Base-by-base conservation (phyloP, 2,888 invertebrate genomes). In the Drosophila emarginata region DNA sequence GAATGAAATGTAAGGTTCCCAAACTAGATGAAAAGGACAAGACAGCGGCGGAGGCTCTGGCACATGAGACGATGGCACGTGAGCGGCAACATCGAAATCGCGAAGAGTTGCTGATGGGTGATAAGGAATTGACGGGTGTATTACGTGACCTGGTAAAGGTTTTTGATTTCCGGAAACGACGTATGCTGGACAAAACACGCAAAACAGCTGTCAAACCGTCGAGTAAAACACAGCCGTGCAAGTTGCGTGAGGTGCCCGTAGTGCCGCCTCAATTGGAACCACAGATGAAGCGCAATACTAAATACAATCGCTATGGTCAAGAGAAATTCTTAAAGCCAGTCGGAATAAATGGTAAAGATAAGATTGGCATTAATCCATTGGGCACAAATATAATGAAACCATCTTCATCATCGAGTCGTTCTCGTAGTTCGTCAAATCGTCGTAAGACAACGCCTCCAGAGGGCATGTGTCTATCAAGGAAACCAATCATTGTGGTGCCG, bases 401-500 rank as follows among this genome's bases (percentile, higher is more conserved):
- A 1, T 12, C 45, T 4, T 4, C 45, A 4, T 12, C 45, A 21
- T 18, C 45, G 3, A 12, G 11, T 12, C 21, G 45, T 45, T 2
- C 18, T 21, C 21, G 32, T 5, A 2, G 1, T 6, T 32, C 53
- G 9, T 45, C 5, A 21, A 4, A 45, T 9, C 28, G 14, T 7
- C 53, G 53, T 15, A 37, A 36, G 9, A 26, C 14, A 11, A 15
- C 14, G 6, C 21, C 9, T 6, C 15, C 14, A 0, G 9, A 9
- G 0, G 2, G n/a, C 9, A 53, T 15, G 18, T 51, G 36, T 2
- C 12, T 11, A 6, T 32, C 21, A 0, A 32, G 39, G 11, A 78
- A 56, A 7, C 66, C 64, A n/a, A 69, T 80, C 3, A 79, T 78
- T 9, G 65, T 78, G 32, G 75, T 78, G 6, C 78, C 80, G 0